Evolutionary conservation across 92 coral and sea anemone species (phyloP), one percentile per base, ranked within the genome.

Genomic region (Scolanthus callimorphus): DNA sequence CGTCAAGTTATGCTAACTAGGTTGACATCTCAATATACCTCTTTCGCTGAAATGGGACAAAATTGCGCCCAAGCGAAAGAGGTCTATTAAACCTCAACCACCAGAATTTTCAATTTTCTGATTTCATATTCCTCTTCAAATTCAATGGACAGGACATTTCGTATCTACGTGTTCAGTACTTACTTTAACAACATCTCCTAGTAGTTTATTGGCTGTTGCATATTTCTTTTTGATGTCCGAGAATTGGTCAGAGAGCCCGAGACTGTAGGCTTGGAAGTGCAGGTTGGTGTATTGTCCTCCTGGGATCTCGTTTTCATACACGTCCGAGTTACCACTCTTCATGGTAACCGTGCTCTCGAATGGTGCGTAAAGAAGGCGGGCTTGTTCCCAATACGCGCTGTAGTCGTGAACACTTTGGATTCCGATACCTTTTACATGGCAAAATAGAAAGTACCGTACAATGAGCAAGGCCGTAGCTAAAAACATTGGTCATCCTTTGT

Each of bases 201-300:
- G 77, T 9, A 94, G 73, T 23, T 67, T 70, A 63, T 94, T 94
- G 0, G 99, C 99, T 69, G 79, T 67, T 10, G 90, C 57, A 57
- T 94, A 94, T 29, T 80, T 94, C 57, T 94, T 81, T 69, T 94
- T 94, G 63, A 94, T 78, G 2, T 94, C 96, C 1, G 94, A 47
- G 41, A 94, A 94, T 78, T 85, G 83, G 49, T 94, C 99, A 1
- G 80, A 86, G 11, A 94, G 95, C 9, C 99, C 99, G 26, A 94
- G 87, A 22, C 87, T 88, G 75, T 84, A 84, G n/a, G 99, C 99
- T 81, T 94, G 99, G 96, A 94, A 94, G 63, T 94, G 99, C 2
- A 94, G 79, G 70, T 94, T 94, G 57, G 99, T 94, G 74, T 94
- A 94, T 70, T 94, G 99, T 15, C 99, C 99, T 1, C 99, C 99